These are phyloP conservation scores for Maniola jurtina DNA, from an alignment of 1,140 invertebrate genomes.

Conservation along the genomic window DNA sequence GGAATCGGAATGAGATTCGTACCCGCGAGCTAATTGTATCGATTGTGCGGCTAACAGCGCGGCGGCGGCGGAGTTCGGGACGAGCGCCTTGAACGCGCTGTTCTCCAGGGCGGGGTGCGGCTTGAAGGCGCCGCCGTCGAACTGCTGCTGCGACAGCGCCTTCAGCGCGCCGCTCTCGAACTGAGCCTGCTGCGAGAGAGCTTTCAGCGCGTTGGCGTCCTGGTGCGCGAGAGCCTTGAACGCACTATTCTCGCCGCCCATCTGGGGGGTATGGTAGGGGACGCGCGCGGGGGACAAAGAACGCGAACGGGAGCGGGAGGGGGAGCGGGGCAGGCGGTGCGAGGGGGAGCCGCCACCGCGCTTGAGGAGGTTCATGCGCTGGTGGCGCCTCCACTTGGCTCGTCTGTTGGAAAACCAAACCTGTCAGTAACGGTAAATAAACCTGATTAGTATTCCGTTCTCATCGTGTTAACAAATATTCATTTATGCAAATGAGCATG, in stretches of 20 bases:
- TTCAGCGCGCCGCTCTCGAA: constrained; percentile 74
- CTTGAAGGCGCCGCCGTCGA: constrained; percentile 89
- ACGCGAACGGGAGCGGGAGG: constrained; percentile 79
- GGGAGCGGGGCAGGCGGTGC: constrained; percentile 75
- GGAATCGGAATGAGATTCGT: constrained; percentile 79
- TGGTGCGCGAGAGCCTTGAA: constrained; percentile 85
- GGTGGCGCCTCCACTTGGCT: constrained; percentile 97
- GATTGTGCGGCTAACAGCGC: constrained; percentile 72
- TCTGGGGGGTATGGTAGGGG: constrained; percentile 78
- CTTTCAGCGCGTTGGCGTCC: constrained; percentile 70
- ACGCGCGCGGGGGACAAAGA: constrained; percentile 73
- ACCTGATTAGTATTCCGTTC: constrained; percentile 73
- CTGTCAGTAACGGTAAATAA: constrained; percentile 82
- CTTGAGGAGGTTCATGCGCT: constrained; percentile 95
- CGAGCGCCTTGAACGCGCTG: constrained; percentile 85
- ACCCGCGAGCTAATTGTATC: constrained; percentile 66
- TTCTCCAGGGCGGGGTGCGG: constrained; percentile 88
- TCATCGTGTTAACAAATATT: constrained; percentile 59
- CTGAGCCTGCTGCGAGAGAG: constrained; percentile 67
- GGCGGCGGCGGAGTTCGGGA: constrained; percentile 60
- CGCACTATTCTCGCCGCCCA: constrained; percentile 93
- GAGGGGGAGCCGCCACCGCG: constrained; percentile 81
- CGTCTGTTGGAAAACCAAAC: constrained; percentile 99
- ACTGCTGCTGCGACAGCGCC: constrained; percentile 68
- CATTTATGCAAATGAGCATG: constrained; percentile 57